Conservation (phyloP, 1,140 invertebrate species). For the Chymomyza costata region DNA sequence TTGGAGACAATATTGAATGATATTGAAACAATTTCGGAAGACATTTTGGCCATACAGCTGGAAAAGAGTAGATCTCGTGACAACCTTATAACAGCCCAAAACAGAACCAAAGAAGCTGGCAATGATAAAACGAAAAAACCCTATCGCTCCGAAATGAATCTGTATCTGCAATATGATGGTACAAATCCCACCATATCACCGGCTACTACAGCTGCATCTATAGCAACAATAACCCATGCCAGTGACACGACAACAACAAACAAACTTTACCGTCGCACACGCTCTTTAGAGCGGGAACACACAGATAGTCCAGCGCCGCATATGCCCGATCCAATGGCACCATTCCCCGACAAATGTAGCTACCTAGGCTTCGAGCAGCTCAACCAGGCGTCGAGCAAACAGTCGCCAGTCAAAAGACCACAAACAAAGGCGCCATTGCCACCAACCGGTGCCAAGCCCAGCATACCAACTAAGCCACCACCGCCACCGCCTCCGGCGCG, state of each 20-base stretch:
- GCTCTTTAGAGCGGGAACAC: constrained; percentile 48
- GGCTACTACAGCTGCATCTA: constrained; percentile 19
- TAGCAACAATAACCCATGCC: constrained; percentile 20
- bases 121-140: constrained; percentile 56
- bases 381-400: constrained; percentile 36
- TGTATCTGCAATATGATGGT: constrained; percentile 64
- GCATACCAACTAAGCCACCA: constrained; percentile 33
- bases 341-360: constrained; percentile 65
- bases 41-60: constrained; percentile 69
- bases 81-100: constrained; percentile 29
- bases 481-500: constrained; percentile 63
- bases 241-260: constrained; percentile 27
- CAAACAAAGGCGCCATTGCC: constrained; percentile 28
- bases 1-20: constrained; percentile 76
- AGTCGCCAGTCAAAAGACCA: constrained; percentile 10
- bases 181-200: constrained; percentile 43
- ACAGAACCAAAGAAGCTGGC: constrained; percentile 26
- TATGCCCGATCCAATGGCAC: constrained; percentile 69
- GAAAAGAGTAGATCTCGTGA: constrained; percentile 65
- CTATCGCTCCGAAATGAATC: constrained; percentile 73
- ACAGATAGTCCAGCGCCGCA: constrained; percentile 69
- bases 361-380: constrained; percentile 68
- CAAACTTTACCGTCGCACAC: constrained; percentile 45
- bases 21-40: constrained; percentile 76
- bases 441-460: constrained; percentile 41